phyloP scores from a whole-genome alignment of 2,113 vertebrate species.

The Oenanthe oenanthe region DNA sequence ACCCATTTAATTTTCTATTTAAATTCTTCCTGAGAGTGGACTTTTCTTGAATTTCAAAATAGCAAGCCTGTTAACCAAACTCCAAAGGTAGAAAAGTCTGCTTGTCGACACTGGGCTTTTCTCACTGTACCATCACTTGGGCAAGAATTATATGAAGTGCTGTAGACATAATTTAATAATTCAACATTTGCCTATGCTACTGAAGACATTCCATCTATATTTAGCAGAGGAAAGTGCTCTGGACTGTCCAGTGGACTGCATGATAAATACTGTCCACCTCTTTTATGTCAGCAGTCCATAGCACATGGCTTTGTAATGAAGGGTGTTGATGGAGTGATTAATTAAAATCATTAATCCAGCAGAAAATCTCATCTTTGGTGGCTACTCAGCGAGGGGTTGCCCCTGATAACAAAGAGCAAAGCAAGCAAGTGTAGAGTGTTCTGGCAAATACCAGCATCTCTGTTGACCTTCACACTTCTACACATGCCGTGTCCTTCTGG shows the following conservation, averaged over 20 bases:
- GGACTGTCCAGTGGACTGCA: neutral
- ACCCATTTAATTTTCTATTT: slow-evolving; percentile 63
- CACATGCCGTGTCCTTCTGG: neutral
- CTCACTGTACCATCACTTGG: neutral
- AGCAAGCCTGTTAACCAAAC: slow-evolving; percentile 26
- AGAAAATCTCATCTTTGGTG: neutral
- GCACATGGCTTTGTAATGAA: neutral
- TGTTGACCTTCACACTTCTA: neutral
- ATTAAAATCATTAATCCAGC: neutral
- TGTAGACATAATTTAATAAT: slow-evolving; percentile 55
- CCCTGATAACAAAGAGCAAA: neutral
- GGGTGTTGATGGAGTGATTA: neutral
- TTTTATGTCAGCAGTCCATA: neutral
- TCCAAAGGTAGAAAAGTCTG: neutral
- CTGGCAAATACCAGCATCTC: neutral
- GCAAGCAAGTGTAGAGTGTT: neutral
- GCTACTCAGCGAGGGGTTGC: neutral
- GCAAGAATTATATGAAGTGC: slow-evolving; percentile 41
- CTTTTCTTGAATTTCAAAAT: slow-evolving; percentile 54
- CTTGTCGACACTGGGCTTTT: slow-evolving; percentile 5
- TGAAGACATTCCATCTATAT: neutral
- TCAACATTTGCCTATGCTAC: slow-evolving; percentile 12
- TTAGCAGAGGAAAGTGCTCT: neutral
- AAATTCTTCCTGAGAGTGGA: slow-evolving; percentile 49
- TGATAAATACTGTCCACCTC: neutral